Evolutionary conservation across 92 coral and sea anemone species (phyloP), one percentile per base, ranked within the genome.

Genomic region (Actinernus sp.): DNA sequence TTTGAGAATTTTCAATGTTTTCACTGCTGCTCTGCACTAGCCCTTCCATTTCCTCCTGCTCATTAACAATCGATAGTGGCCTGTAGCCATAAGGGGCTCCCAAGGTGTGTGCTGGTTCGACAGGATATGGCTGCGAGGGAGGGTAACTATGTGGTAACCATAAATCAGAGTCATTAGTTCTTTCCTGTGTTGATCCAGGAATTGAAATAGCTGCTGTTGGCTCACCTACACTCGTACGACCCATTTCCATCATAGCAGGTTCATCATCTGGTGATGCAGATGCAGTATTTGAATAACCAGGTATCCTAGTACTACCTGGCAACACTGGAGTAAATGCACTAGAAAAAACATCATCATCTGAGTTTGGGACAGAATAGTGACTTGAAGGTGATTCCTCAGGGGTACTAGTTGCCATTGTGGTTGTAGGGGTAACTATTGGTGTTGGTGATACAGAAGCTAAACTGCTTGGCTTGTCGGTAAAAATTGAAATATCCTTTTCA

Each of bases 21-120:
- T 60, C 71, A 41, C 38, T 78, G 44, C 26, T 48, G 17, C 49
- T 32, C 19, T 76, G 58, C 25, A 38, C 66, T 37, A 33, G 52
- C 49, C 56, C 66, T 48, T 52, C 78, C 41, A 46, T 53, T 54
- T 90, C 97, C 6, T 84, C 91, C 50, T 72, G 78, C 53, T 90
- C 97, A 46, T 65, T 63, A 34, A 90, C 97, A 55, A 81, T 81
- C 28, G 97, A 90, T 45, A 90, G 64, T 19, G 97, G 86, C 60
- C 88, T 74, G 45, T 34, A 44, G 3, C 83, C 64, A 60, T 34
- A 45, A 17, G 65, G 50, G 0, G 50, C 28, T n/a, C n/a, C 40
- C 17, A 16, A 18, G 38, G 30, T 45, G 6, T 58, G 37, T 13
- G 68, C 50, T 19, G 49, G 25, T 10, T 60, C 80, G 39, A 31